Evolutionary conservation across 2,888 invertebrate genomes (phyloP).

Genomic region (Ctena decussata): DNA sequence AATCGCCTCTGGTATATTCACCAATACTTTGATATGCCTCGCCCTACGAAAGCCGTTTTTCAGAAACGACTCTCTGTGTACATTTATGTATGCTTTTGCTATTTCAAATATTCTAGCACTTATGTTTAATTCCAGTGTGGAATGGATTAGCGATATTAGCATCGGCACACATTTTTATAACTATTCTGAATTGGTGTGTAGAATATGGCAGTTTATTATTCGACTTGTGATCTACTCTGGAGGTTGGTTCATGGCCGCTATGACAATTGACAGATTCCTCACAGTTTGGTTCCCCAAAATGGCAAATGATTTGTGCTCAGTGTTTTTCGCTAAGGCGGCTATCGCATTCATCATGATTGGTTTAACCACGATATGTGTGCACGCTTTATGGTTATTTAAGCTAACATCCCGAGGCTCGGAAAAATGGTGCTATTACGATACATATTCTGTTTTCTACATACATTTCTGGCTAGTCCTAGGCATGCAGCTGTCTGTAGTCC

Average conservation of each 20-base stretch:
- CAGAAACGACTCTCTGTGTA: neutral
- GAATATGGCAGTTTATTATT: constrained; percentile 76
- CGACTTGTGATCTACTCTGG: constrained; percentile 76
- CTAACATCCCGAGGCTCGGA: constrained; percentile 63
- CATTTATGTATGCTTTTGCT: neutral
- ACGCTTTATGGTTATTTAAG: constrained; percentile 81
- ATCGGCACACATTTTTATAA: constrained; percentile 66
- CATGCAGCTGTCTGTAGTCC: neutral
- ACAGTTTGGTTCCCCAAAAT: constrained; percentile 70
- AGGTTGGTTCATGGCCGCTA: constrained; percentile 79
- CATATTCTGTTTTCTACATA: neutral
- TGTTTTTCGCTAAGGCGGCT: constrained; percentile 77
- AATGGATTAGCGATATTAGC: constrained; percentile 73
- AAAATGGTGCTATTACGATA: neutral
- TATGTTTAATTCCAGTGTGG: constrained; percentile 71
- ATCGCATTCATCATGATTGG: constrained; percentile 74
- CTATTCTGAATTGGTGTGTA: constrained; percentile 76
- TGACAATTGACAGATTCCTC: constrained; percentile 78
- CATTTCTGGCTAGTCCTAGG: constrained; percentile 1
- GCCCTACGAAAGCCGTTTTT: neutral
- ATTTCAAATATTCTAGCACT: constrained; percentile 73
- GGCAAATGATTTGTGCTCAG: constrained; percentile 72
- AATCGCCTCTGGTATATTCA: neutral
- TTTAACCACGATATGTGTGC: constrained; percentile 76
- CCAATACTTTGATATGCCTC: neutral